These are phyloP conservation scores for Poliocrania exsul DNA, from an alignment of 2,797 vertebrate genomes.

Conservation along the genomic window DNA sequence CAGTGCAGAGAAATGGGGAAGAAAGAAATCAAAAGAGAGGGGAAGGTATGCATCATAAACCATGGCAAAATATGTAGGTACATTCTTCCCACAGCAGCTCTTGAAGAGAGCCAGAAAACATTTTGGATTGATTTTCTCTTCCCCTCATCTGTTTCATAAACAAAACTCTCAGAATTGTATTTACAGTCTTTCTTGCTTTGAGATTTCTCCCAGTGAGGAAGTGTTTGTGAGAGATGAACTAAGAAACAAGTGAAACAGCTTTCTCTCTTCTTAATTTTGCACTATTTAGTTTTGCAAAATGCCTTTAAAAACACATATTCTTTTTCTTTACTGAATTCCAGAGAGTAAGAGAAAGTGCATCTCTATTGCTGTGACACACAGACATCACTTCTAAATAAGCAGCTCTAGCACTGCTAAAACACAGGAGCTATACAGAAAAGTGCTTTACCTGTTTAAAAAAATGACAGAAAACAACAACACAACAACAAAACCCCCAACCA, in stretches of 20 bases:
- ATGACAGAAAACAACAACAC: neutral
- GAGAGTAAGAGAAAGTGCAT: neutral
- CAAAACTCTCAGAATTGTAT: neutral
- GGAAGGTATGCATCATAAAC: neutral
- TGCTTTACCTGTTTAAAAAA: neutral
- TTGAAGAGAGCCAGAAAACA: neutral
- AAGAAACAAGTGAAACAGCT: neutral
- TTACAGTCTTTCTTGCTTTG: neutral
- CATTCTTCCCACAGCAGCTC: neutral
- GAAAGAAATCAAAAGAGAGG: neutral
- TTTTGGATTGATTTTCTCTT: neutral
- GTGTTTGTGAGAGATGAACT: neutral
- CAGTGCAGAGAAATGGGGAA: neutral
- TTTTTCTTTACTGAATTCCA: neutral
- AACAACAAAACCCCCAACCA: neutral
- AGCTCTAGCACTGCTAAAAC: neutral
- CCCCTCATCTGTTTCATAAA: neutral
- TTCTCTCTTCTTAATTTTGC: neutral
- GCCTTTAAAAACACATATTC: neutral
- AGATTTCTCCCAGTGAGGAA: neutral
- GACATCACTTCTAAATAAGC: neutral
- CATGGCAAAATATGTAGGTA: neutral
- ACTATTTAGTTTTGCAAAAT: neutral
- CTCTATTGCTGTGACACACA: neutral
- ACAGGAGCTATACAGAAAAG: neutral